Base-by-base conservation (phyloP, 2,113 vertebrate species). In the Eudorcas thomsonii region DNA sequence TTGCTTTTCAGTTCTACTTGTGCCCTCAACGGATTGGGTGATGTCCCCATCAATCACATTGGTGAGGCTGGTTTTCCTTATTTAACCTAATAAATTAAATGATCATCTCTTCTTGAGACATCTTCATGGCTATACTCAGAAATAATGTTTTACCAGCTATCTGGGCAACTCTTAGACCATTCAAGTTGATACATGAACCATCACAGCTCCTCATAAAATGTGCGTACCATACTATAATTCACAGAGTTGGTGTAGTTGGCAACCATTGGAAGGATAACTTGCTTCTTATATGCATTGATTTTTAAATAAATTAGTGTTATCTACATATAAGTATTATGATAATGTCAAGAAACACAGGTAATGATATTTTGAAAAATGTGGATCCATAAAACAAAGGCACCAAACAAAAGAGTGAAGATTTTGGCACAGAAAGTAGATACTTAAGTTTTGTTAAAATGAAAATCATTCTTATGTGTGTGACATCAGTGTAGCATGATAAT, bases 21-120 rank as follows among this genome's bases (percentile, higher is more conserved):
- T 0, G 2, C 14, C n/a, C 26, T 88, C 84, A 52, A 0, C 0
- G 4, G 19, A 43, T 43, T 64, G 19, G 57, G 25, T 33, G 6
- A 54, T 54, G 23, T 7, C 26, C 3, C 17, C 16, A 67, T 50
- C 50, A 39, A 62, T 15, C n/a, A 52, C 19, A 50, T 4, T 71
- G 43, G 15, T 60, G 16, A 93, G 5, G 30, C 25, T 71, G 48
- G 30, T 45, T 64, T 43, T 81, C 55, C n/a, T 21, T 36, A 77
- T 33, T 64, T 19, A 80, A 2, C 43, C n/a, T 64, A 64, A 19
- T 62, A 19, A 94, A 81, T 94, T 50, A 88, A 94, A n/a, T 33
- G 14, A 7, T 26, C 62, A 81, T 88, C 25, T 62, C 26, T 81
- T 80, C 26, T 14, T 23, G 50, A 81, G 6, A 52, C 13, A n/a